Evolutionary conservation across 2,888 invertebrate species (phyloP).

Genomic region (Chloroclystis v-ata): DNA sequence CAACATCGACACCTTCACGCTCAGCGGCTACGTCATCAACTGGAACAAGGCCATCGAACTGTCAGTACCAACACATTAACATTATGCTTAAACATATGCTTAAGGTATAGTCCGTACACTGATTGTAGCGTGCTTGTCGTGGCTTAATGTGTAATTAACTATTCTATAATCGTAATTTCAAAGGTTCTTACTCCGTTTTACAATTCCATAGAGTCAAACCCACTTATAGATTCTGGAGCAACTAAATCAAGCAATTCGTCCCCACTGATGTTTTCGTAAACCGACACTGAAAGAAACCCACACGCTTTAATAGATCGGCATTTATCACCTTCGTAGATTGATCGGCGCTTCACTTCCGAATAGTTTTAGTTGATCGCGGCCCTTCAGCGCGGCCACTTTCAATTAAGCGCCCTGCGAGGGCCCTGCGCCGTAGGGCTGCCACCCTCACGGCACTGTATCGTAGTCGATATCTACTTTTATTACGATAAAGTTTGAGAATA

Average conservation of each 20-base stretch:
- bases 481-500: too few species aligned
- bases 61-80: slow-evolving; percentile 81
- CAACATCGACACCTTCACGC: slow-evolving; percentile 95
- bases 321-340: slow-evolving; percentile 15
- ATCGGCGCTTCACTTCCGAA: slow-evolving; percentile 10
- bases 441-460: too few species aligned
- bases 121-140: too few species aligned
- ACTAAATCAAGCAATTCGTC: not conserved
- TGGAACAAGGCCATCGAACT: slow-evolving; percentile 99
- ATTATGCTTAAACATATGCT: not conserved
- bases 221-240: not conserved
- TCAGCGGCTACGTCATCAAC: slow-evolving; percentile 99
- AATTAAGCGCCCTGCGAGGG: too few species aligned
- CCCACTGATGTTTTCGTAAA: too few species aligned
- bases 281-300: not conserved
- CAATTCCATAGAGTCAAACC: not conserved
- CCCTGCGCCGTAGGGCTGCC: too few species aligned
- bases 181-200: too few species aligned
- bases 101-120: too few species aligned
- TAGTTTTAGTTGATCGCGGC: slow-evolving; percentile 11
- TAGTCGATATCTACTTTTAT: too few species aligned
- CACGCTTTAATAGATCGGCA: not conserved
- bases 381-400: slow-evolving; percentile 20
- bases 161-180: too few species aligned
- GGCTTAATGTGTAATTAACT: too few species aligned